Percentiles rank a stretch among this genome's conserved stretches.
phyloP scores from a whole-genome alignment of 2,113 vertebrate species.

The Felis chaus region DNA sequence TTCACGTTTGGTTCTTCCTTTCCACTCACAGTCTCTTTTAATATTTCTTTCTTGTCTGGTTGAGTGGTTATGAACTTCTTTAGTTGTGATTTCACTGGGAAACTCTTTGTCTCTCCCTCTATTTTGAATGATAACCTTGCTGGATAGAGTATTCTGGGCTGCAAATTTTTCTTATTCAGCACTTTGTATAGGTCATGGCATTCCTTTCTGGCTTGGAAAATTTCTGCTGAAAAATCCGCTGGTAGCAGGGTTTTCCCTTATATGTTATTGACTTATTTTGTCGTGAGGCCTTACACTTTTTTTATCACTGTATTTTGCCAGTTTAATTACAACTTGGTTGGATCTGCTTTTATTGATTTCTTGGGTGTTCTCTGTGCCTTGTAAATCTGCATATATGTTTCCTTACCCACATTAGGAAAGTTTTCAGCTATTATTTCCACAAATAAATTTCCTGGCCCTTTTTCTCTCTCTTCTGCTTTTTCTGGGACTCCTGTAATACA shows the following conservation, averaged over 20 bases:
- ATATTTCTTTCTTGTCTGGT: not conserved
- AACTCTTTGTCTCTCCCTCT: not conserved
- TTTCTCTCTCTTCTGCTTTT: not conserved
- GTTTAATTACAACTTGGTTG: not conserved
- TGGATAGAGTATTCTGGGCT: not conserved
- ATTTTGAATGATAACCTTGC: not conserved
- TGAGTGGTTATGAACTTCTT: not conserved
- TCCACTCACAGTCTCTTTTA: not conserved
- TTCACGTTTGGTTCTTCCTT: not conserved
- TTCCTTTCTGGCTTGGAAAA: not conserved
- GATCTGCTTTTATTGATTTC: not conserved
- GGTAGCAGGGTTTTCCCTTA: not conserved
- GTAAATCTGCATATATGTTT: not conserved
- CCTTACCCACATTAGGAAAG: not conserved
- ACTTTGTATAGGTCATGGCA: not conserved
- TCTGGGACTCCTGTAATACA: not conserved
- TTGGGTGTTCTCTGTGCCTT: not conserved
- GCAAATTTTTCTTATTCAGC: not conserved
- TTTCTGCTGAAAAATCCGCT: not conserved
- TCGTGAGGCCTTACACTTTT: not conserved
- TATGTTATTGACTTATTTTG: not conserved
- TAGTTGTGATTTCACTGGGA: not conserved
- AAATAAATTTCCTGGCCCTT: not conserved
- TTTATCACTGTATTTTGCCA: not conserved
- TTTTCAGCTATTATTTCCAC: not conserved